Evolutionary conservation across 92 coral and sea anemone genomes (phyloP).

Genomic region (Isaurus tuberculatus): DNA sequence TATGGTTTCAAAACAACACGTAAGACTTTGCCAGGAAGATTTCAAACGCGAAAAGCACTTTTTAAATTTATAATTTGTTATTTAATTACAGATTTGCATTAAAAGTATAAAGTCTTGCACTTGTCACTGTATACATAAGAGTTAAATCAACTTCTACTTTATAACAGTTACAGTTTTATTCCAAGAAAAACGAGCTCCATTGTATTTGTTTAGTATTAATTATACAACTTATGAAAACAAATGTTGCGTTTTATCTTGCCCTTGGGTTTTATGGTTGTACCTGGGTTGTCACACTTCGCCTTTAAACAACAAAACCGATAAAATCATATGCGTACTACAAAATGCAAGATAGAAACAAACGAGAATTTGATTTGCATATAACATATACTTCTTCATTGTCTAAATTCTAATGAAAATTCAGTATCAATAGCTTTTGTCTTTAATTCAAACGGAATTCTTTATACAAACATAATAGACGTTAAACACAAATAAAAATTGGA

Average conservation of each 20-base stretch:
- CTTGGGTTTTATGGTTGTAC: neutral
- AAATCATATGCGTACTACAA: neutral
- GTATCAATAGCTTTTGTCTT: neutral
- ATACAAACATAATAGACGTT: constrained; percentile 3
- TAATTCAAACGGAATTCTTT: constrained; percentile 25
- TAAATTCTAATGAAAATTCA: neutral
- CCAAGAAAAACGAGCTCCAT: too few species aligned
- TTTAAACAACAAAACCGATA: neutral
- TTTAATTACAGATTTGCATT: constrained; percentile 28
- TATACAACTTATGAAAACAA: neutral
- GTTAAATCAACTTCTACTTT: constrained; percentile 25
- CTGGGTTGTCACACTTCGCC: neutral
- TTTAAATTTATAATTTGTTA: constrained; percentile 12
- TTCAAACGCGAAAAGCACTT: constrained; percentile 25
- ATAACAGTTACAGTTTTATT: neutral
- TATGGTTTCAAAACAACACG: constrained; percentile 21
- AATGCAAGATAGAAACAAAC: constrained; percentile 4
- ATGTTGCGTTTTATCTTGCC: neutral
- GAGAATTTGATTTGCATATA: constrained; percentile 18
- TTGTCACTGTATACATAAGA: neutral
- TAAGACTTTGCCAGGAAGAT: constrained; percentile 2
- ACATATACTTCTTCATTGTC: neutral
- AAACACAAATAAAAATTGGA: neutral
- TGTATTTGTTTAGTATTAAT: neutral
- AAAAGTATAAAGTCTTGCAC: neutral